Percentiles rank a stretch among this genome's conserved stretches.
Evolutionary conservation across 92 coral and sea anemone species (phyloP).

Genomic region (Paragorgia papillata): DNA sequence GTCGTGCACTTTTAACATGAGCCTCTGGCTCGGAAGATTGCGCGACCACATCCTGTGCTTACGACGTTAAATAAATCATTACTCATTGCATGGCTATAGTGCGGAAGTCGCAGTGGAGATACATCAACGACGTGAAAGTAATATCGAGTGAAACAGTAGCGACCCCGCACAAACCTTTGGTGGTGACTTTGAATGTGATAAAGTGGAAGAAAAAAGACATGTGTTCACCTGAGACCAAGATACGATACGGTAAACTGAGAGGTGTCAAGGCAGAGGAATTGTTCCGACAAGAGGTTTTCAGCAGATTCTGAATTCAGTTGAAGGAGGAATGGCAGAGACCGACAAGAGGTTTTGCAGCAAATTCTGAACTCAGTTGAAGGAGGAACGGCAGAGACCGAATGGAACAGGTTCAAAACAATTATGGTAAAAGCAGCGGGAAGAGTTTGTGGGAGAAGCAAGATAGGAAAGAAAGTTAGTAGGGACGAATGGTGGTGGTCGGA

Average conservation of each 20-base stretch:
- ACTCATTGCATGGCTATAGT: not conserved
- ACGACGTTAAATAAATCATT: too few relatives aligned
- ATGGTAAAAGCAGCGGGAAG: not conserved
- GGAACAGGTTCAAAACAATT: not conserved
- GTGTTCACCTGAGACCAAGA: too few relatives aligned
- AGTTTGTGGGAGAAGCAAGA: not conserved
- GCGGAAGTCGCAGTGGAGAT: not conserved
- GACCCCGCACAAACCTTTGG: conserved; percentile 6
- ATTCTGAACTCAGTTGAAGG: too few relatives aligned
- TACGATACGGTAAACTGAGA: too few relatives aligned
- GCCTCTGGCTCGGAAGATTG: too few relatives aligned
- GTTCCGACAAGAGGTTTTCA: too few relatives aligned
- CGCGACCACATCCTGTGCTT: too few relatives aligned
- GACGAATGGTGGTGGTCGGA: conserved; percentile 16
- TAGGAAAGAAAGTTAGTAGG: conserved; percentile 1
- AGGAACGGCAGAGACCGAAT: not conserved
- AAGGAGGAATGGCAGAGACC: too few relatives aligned
- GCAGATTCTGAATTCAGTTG: too few relatives aligned
- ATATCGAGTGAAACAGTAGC: not conserved
- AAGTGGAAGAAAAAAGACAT: not conserved
- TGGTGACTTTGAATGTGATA: not conserved
- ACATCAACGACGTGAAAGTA: conserved; percentile 1
- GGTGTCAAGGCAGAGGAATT: too few relatives aligned
- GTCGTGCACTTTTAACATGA: too few relatives aligned
- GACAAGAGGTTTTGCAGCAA: too few relatives aligned